Conservation (phyloP, 2,888 invertebrate species). For the Aleiodes leptofemur region DNA sequence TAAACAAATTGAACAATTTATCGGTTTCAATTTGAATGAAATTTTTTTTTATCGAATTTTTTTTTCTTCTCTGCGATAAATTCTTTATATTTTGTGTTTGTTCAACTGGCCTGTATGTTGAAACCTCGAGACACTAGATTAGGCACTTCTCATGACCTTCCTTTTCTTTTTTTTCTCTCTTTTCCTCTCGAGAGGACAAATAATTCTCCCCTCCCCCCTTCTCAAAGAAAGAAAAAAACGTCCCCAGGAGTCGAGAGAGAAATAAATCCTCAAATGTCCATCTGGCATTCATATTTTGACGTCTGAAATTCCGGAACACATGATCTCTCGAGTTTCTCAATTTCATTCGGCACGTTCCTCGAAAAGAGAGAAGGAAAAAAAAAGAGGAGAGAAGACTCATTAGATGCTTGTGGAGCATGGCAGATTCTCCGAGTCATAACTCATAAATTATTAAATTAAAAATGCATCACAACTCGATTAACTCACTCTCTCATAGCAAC, state of each 20-base stretch:
- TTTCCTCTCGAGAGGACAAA: neutral
- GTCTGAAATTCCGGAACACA: constrained; percentile 17
- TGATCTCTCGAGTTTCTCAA: constrained; percentile 3
- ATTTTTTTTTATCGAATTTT: too few relatives aligned
- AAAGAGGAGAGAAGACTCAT: constrained; percentile 26
- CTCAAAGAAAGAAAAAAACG: neutral
- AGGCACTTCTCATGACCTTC: constrained; percentile 21
- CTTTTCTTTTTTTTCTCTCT: neutral
- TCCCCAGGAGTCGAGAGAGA: constrained; percentile 13
- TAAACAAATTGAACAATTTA: neutral
- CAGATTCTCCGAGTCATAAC: constrained; percentile 16
- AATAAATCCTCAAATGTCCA: constrained; percentile 21
- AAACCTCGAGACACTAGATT: constrained; percentile 24
- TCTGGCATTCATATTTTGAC: constrained; percentile 22
- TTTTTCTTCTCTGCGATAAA: neutral
- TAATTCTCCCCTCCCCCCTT: neutral
- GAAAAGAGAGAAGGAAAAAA: neutral
- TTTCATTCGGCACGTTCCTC: constrained; percentile 37
- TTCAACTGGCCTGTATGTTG: constrained; percentile 21
- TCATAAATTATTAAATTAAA: constrained; percentile 19
- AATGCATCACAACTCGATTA: constrained; percentile 23
- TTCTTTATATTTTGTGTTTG: neutral
- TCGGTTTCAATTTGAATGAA: neutral
- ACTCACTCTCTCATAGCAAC: neutral
- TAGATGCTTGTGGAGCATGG: constrained; percentile 18